Evolutionary conservation across 2,888 invertebrate genomes (phyloP).

Genomic region (Lacanobia oleracea): DNA sequence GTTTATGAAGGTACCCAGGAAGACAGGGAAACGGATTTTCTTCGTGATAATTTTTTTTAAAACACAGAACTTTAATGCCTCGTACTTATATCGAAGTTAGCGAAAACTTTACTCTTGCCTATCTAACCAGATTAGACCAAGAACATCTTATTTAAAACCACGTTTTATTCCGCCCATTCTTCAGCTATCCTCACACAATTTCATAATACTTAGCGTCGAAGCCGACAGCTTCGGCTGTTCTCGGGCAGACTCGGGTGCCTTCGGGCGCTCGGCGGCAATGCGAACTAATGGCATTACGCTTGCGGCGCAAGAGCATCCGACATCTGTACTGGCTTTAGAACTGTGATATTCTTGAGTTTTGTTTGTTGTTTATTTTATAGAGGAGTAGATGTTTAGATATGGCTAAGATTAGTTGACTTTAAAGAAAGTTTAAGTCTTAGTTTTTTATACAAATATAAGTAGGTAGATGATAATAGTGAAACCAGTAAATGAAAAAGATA

Average conservation of each 20-base stretch:
- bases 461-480: background rate
- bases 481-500: background rate
- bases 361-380: constrained; percentile 45
- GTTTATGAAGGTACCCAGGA: background rate
- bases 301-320: constrained; percentile 64
- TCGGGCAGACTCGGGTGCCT: constrained; percentile 61
- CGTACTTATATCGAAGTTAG: background rate
- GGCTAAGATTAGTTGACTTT: background rate
- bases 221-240: constrained; percentile 61
- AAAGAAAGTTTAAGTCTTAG: background rate
- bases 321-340: constrained; percentile 57
- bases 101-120: background rate
- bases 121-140: background rate
- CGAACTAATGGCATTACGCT: constrained; percentile 81
- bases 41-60: background rate
- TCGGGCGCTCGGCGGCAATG: constrained; percentile 74
- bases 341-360: constrained; percentile 46
- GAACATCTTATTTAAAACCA: constrained; percentile 51
- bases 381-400: background rate
- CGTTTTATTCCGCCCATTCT: constrained; percentile 47
- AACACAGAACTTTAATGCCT: background rate
- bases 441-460: background rate
- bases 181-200: constrained; percentile 57
- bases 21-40: too few relatives aligned
- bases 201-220: constrained; percentile 62